Evolutionary conservation across 2,113 vertebrate genomes (phyloP).

Genomic region (Silurus asotus): DNA sequence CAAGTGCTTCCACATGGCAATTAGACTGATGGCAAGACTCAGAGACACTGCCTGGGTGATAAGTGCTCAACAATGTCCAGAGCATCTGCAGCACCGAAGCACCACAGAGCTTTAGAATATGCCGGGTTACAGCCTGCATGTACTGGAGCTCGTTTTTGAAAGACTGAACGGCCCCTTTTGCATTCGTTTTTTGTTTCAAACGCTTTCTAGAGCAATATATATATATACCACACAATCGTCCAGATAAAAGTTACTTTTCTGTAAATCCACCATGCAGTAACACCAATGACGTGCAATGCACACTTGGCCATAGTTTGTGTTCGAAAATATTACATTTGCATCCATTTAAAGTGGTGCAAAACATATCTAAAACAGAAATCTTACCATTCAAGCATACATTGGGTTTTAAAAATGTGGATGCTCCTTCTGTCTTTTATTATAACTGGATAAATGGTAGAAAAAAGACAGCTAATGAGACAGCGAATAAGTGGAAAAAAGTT

Average conservation of each 20-base stretch:
- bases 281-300: not conserved
- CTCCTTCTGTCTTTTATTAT: too few species aligned
- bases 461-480: too few species aligned
- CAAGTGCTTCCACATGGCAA: slow-evolving; percentile 69
- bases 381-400: not conserved
- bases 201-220: not conserved
- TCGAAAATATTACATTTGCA: not conserved
- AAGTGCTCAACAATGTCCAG: slow-evolving; percentile 49
- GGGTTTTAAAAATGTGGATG: too few species aligned
- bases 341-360: not conserved
- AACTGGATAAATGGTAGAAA: too few species aligned
- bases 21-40: slow-evolving; percentile 62
- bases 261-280: not conserved
- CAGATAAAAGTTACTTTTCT: not conserved
- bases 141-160: not conserved
- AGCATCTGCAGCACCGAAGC: slow-evolving; percentile 47
- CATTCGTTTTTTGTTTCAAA: too few species aligned
- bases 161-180: not conserved
- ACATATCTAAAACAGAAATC: not conserved
- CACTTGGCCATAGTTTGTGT: not conserved
- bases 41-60: slow-evolving; percentile 41
- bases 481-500: too few species aligned
- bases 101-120: not conserved
- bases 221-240: not conserved
- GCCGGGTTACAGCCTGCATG: not conserved